Evolutionary conservation across 2,797 vertebrate genomes (phyloP), one percentile per base, ranked within the genome.

Genomic region (Varecia variegata): DNA sequence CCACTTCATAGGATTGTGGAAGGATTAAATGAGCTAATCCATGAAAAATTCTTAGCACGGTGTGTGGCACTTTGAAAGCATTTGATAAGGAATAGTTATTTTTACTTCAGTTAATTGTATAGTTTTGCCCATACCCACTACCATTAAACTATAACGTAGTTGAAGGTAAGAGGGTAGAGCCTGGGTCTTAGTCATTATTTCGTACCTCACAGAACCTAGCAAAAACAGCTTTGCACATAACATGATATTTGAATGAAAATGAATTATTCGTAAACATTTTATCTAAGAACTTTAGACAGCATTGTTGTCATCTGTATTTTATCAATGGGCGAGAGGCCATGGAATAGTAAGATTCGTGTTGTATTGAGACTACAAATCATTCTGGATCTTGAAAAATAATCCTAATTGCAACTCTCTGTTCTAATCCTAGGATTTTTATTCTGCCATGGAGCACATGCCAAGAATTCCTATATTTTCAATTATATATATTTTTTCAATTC

Each of bases 371-470:
- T 32, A 93, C 21, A 95, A 50, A 65, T 68, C 30, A 85, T 70
- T 95, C 50, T 70, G 23, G n/a, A 60, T 85, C 67, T 84, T 84
- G n/a, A 81, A 82, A 90, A 79, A 74, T 43, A 12, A 54, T 74
- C 27, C 67, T 88, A 52, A 76, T 58, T 85, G 30, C 21, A 95
- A 71, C 14, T 93, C 52, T 95, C 40, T 52, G 5, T 71, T 73
- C 52, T 76, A 80, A 90, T 87, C 21, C n/a, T 32, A 88, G 27
- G 43, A 68, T 73, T 95, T 94, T 90, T 85, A 84, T 91, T 65
- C 32, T 15, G 73, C 7, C 13, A 32, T 18, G 27, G 88, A 93
- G 30, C 1, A 71, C 32, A 54, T 12, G 23, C 18, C 83, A 93
- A 86, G 18, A 96, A 88, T 68, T 77, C 27, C 35, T 47, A 73